These are phyloP conservation scores for Oscheius sp. DNA, from an alignment of 2,888 invertebrate species.

Conservation along the genomic window DNA sequence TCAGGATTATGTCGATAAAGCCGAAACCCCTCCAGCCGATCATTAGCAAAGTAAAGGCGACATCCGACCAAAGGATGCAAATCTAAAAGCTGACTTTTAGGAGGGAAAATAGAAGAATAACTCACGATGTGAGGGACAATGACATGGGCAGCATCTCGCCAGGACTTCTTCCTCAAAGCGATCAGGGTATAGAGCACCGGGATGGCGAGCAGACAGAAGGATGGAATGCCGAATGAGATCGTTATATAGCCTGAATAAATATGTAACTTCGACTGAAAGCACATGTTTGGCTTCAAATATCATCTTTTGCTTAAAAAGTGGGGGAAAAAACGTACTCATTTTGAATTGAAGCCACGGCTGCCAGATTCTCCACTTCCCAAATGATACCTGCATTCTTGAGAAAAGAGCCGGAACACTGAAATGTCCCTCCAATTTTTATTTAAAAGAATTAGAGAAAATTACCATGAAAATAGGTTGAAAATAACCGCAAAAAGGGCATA, in stretches of 20 bases:
- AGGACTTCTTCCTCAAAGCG: constrained; percentile 30
- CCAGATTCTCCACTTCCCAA: constrained; percentile 56
- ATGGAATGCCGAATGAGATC: constrained; percentile 46
- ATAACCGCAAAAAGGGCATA: constrained; percentile 54
- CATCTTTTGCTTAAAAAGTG: no score
- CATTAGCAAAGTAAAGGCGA: constrained; percentile 55
- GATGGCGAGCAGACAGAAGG: constrained; percentile 50
- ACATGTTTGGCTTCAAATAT: no score
- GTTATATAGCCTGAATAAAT: constrained; percentile 41
- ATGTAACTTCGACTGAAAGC: no score
- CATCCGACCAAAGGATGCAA: constrained; percentile 58
- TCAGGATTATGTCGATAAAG: constrained; percentile 41
- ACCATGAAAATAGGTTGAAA: constrained; percentile 60
- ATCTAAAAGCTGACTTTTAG: constrained; percentile 32
- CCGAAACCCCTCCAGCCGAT: constrained; percentile 52
- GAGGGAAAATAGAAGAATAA: background rate
- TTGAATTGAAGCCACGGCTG: constrained; percentile 44
- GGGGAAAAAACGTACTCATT: constrained; percentile 39
- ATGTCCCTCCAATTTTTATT: background rate
- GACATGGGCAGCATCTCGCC: constrained; percentile 35
- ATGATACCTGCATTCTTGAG: constrained; percentile 42
- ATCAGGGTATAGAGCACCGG: constrained; percentile 55
- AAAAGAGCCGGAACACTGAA: constrained; percentile 52
- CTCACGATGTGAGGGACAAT: constrained; percentile 57
- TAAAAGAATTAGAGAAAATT: constrained; percentile 5